A percentile compares a stretch with the other conserved stretches of the same genome.
Evolutionary conservation across 2,113 vertebrate species (phyloP).

Genomic region (Scomber scombrus): DNA sequence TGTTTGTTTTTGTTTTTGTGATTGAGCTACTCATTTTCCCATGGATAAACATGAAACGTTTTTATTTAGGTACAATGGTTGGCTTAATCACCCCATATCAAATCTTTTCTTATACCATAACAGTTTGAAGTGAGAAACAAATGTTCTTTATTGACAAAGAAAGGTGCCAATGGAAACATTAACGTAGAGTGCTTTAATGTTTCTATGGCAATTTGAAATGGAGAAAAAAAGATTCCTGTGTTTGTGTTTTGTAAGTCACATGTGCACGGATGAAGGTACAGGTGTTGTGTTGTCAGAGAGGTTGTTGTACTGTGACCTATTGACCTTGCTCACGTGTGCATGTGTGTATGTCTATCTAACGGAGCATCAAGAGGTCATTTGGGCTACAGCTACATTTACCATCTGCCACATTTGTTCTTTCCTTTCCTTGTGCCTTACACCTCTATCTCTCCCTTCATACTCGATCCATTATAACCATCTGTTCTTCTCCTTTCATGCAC

Average conservation of each 20-base stretch:
- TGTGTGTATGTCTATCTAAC: conserved; percentile 6
- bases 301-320: conserved; percentile 27
- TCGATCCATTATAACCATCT: conserved; percentile 14
- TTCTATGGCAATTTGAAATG: neutral
- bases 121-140: no score
- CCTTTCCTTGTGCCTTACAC: conserved; percentile 13
- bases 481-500: conserved; percentile 2
- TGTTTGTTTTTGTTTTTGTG: neutral
- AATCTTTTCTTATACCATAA: no score
- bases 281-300: conserved; percentile 24
- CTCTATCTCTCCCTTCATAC: neutral
- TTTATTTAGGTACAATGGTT: no score
- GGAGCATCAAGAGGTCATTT: conserved; percentile 47
- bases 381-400: conserved; percentile 48
- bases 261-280: neutral
- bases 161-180: no score
- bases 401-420: conserved; percentile 44
- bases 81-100: no score
- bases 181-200: neutral
- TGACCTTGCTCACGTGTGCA: conserved; percentile 15
- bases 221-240: neutral
- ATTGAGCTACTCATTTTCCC: neutral
- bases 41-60: no score
- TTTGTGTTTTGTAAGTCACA: neutral
- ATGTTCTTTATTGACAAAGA: no score